Evolutionary conservation across 2,888 invertebrate species (phyloP).

Genomic region (Agrotis puta): DNA sequence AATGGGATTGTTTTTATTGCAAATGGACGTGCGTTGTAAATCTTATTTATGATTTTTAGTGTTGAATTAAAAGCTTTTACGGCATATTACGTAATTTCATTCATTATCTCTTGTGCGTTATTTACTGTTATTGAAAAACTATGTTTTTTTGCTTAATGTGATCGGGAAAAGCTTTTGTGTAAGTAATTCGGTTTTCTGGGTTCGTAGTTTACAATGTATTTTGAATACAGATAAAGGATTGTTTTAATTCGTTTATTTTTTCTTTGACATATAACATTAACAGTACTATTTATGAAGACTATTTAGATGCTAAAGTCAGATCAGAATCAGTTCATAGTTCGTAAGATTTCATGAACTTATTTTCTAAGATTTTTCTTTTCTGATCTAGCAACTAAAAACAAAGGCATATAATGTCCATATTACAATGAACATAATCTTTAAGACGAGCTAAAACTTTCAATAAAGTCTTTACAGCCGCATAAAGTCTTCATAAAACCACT

Average conservation of each 20-base stretch:
- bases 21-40: constrained; percentile 67
- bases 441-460: constrained; percentile 4
- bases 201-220: background rate
- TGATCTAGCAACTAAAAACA: background rate
- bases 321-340: background rate
- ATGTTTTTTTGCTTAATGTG: constrained; percentile 35
- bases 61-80: constrained; percentile 68
- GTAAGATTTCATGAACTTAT: background rate
- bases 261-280: background rate
- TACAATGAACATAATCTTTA: background rate
- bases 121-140: constrained; percentile 57
- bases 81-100: constrained; percentile 60
- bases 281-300: background rate
- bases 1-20: constrained; percentile 80
- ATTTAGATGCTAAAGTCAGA: background rate
- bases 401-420: constrained; percentile 5
- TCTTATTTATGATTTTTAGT: constrained; percentile 67
- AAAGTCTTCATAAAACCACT: constrained; percentile 30
- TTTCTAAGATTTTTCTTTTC: background rate
- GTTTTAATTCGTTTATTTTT: background rate
- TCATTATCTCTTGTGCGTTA: constrained; percentile 58
- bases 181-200: background rate
- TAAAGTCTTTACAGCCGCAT: constrained; percentile 28
- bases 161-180: constrained; percentile 16
- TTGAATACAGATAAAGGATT: background rate